Percentiles rank a stretch among this genome's conserved stretches.
These are phyloP conservation scores for Tolmerus cingulatus DNA, from an alignment of 2,888 invertebrate species.

Conservation along the genomic window DNA sequence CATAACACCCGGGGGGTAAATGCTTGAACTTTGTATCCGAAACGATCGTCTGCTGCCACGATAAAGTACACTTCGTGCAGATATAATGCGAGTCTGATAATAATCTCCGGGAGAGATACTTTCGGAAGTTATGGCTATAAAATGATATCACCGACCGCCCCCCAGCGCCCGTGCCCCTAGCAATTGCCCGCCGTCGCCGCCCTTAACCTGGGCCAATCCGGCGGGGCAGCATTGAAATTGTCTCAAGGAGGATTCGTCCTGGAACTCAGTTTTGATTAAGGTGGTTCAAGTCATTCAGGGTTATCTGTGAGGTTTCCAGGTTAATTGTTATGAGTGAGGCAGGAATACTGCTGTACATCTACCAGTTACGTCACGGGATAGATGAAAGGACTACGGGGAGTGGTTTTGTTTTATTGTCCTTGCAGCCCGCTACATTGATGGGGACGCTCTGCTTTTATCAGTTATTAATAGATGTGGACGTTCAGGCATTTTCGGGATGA, in stretches of 20 bases:
- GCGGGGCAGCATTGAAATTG: not conserved
- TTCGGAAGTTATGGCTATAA: conserved; percentile 8
- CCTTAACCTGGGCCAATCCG: not conserved
- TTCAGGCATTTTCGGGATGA: not conserved
- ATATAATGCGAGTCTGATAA: conserved; percentile 8
- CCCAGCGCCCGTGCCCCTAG: not conserved
- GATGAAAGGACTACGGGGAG: not conserved
- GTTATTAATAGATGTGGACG: conserved; percentile 17
- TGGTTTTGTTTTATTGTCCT: not conserved
- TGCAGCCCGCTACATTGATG: not conserved
- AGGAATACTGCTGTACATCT: not conserved
- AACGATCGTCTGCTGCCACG: not conserved
- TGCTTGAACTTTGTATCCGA: conserved; percentile 25
- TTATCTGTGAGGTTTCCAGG: conserved; percentile 6
- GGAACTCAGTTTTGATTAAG: conserved; percentile 14
- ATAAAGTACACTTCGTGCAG: conserved; percentile 13
- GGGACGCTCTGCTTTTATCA: not conserved
- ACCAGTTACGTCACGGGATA: not conserved
- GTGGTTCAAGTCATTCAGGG: not conserved
- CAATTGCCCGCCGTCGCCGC: not conserved
- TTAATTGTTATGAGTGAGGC: conserved; percentile 16
- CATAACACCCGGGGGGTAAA: conserved; percentile 17
- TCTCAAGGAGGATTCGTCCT: not conserved
- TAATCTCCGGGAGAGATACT: conserved; percentile 8
- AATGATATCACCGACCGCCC: not conserved